Base-by-base conservation (phyloP, 1,140 invertebrate genomes). In the Himalopsyche phryganea region DNA sequence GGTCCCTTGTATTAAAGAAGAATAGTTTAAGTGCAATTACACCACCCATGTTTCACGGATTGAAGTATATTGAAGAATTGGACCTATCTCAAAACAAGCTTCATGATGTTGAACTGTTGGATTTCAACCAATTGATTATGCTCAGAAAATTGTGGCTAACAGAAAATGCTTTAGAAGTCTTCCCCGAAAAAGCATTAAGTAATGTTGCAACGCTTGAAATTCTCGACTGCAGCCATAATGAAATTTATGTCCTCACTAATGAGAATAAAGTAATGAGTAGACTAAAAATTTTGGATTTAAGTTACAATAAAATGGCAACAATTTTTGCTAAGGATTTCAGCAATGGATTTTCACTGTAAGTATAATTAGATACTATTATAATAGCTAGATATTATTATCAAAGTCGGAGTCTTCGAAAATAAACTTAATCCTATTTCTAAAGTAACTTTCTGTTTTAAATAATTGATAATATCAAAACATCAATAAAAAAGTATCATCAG, bases 11-110 rank as follows among this genome's bases (percentile, higher is more conserved):
- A 0, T 67, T 78, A 49, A 62, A 68, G 3, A 69, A 73, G 52
- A 77, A 77, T 51, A 69, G 73, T 4, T 65, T 78, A 1, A 53
- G 61, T 0, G 70, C 68, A 36, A 63, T 78, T 32, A 75, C 70
- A 1, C 70, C 71, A 4, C 74, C 76, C 45, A 58, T 77, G 6
- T 76, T 77, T 48, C 70, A 70, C 0, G 75, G 74, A 13, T 67
- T 77, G 0, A 68, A 67, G 6, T 72, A 70, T 35, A 52, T 78
- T 33, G 70, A 68, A 54, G 67, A 67, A 20, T 63, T 83, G 4
- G 80, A 83, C 61, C 49, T 83, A 6, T 81, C 80, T 0, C 69
- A 76, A 47, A 84, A 83, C 62, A 72, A 76, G 50, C 65, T 83
- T 15, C 60, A 64, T 9, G 66, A 67, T 10, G 67, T 78, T 14